Evolutionary conservation across 2,888 invertebrate species (phyloP).

Genomic region (Leptinotarsa rubiginosa): DNA sequence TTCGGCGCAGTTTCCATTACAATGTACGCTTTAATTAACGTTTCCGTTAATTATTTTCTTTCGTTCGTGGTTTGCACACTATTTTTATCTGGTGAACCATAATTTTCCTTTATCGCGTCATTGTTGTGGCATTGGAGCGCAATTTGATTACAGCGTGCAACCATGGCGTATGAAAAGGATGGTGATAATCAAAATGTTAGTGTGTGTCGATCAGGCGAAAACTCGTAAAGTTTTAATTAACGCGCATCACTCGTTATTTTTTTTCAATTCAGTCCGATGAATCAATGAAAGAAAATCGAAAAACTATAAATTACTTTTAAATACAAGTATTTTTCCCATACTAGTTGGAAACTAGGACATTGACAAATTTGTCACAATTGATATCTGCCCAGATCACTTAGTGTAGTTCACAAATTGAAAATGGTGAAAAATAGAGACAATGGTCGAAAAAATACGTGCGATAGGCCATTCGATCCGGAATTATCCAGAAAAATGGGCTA

Average conservation of each 20-base stretch:
- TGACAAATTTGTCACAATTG: no score
- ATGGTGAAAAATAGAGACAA: no score
- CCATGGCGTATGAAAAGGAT: background rate
- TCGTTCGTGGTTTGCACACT: conserved; percentile 9
- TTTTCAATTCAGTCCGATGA: no score
- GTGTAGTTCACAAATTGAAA: no score
- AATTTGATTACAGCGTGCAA: conserved; percentile 11
- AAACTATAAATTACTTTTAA: no score
- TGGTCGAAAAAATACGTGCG: no score
- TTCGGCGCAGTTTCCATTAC: conserved; percentile 13
- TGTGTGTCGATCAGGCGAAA: background rate
- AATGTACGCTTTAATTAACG: conserved; percentile 23
- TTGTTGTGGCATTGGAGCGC: conserved; percentile 24
- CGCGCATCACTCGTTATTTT: background rate
- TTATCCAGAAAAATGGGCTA: no score
- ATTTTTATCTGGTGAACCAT: conserved; percentile 23
- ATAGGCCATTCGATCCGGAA: no score
- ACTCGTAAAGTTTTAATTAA: background rate
- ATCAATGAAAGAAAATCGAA: no score
- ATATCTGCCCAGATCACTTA: no score
- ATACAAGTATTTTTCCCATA: no score
- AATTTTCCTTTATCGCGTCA: conserved; percentile 26
- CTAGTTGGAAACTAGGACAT: no score
- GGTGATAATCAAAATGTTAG: conserved; percentile 13
- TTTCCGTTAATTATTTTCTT: conserved; percentile 21